Evolutionary conservation across 2,888 invertebrate genomes (phyloP), one percentile per base, ranked within the genome.

Genomic region (Melinaea marsaeus): DNA sequence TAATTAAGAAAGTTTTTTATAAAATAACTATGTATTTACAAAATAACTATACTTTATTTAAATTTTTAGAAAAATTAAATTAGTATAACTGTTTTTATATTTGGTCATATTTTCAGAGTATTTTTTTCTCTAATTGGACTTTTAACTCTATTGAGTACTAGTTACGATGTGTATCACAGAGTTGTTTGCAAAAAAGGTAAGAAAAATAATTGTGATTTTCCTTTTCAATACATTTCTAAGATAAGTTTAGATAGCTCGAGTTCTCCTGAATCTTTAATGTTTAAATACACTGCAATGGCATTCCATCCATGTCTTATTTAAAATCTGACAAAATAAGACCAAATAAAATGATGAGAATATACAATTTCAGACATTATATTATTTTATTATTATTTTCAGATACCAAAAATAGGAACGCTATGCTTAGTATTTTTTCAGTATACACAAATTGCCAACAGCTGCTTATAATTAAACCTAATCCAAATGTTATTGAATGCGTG

Each of bases 331-430:
- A n/a, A n/a, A n/a, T 22, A 22, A 22, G 22, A 22, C 22, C 0
- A 22, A 22, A 22, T 22, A 22, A 22, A 1, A 22, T 22, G 22
- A 22, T 22, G 22, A 22, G 22, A 22, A 22, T 22, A 22, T 22
- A 22, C 22, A 22, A 22, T 22, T 22, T 22, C 22, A 22, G 22
- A 22, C 22, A 22, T 22, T 22, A 22, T 22, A 22, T 42, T 9
- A 42, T 42, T 42, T 22, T 35, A 42, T 34, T 22, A 60, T 63
- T 68, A 46, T 5, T 74, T 75, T 60, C 64, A 81, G 82, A 79
- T 74, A 67, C 75, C 2, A 74, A 74, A 59, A 57, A 70, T 6
- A 63, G 67, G 0, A 77, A 69, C 54, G 67, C 66, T 45, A 55
- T 62, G 33, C 46, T 65, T 1, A 57, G 48, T 37, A 34, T 59